phyloP scores from a whole-genome alignment of 2,888 invertebrate species.

The Venustoraphidia nigricollis region DNA sequence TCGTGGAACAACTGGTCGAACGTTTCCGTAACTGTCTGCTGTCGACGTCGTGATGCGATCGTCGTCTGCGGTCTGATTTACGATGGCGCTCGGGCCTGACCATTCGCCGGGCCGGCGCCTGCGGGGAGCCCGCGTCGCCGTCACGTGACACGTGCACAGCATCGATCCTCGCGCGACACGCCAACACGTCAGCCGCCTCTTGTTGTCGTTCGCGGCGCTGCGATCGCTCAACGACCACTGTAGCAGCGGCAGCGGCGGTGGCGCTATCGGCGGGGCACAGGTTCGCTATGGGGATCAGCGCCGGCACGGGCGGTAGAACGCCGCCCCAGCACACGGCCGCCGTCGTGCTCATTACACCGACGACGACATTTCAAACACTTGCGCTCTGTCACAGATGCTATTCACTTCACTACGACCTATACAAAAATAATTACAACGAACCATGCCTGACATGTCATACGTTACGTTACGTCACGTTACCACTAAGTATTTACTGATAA shows the following conservation, averaged over 20 bases:
- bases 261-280: conserved; percentile 17
- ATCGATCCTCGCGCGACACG: conserved; percentile 7
- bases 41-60: conserved; percentile 19
- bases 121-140: conserved; percentile 15
- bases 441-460: too few species aligned
- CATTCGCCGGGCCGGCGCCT: conserved; percentile 26
- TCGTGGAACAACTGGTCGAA: conserved; percentile 23
- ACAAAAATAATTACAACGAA: too few species aligned
- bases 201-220: conserved; percentile 25
- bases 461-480: too few species aligned
- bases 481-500: too few species aligned
- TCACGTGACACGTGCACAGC: conserved; percentile 15
- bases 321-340: conserved; percentile 19
- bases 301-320: conserved; percentile 26
- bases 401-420: too few species aligned
- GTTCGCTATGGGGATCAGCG: conserved; percentile 27
- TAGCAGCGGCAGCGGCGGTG: conserved; percentile 5
- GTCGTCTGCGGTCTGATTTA: conserved; percentile 28
- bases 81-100: conserved; percentile 27
- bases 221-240: conserved; percentile 13
- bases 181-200: conserved; percentile 12
- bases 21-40: conserved; percentile 15
- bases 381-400: too few species aligned
- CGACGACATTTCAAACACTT: not conserved
- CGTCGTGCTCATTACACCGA: conserved; percentile 8